These are phyloP conservation scores for Paraescarpia echinospica DNA, from an alignment of 1,140 invertebrate genomes.

Conservation along the genomic window DNA sequence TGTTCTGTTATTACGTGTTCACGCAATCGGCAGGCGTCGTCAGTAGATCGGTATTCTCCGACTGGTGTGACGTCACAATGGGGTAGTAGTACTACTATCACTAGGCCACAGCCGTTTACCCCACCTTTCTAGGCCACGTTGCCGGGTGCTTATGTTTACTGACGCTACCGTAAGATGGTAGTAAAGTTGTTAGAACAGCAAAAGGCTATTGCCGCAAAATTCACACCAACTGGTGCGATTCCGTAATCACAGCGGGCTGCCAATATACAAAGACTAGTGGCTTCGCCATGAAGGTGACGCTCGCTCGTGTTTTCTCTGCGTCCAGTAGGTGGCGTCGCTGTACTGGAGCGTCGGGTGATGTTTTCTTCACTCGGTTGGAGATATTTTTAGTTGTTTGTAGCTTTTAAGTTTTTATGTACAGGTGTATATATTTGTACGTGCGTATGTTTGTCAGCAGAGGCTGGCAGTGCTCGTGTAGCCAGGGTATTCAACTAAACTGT, in stretches of 20 bases:
- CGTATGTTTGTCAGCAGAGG: background rate
- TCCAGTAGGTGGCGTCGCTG: background rate
- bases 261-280: background rate
- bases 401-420: constrained; percentile 6
- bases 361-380: background rate
- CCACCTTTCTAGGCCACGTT: background rate
- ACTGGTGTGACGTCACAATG: background rate
- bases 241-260: background rate
- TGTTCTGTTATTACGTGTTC: background rate
- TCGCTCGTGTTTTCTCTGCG: background rate
- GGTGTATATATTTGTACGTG: background rate
- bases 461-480: background rate
- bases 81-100: background rate
- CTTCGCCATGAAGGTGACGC: background rate
- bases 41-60: background rate
- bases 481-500: background rate
- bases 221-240: background rate
- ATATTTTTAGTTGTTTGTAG: constrained; percentile 1
- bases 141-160: background rate
- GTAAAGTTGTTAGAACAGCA: background rate
- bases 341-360: background rate
- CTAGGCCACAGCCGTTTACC: no score
- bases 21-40: background rate
- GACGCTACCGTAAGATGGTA: background rate
- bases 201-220: background rate